These are phyloP conservation scores for Dyspetes luteomarginatus DNA, from an alignment of 2,888 invertebrate genomes.

Conservation along the genomic window DNA sequence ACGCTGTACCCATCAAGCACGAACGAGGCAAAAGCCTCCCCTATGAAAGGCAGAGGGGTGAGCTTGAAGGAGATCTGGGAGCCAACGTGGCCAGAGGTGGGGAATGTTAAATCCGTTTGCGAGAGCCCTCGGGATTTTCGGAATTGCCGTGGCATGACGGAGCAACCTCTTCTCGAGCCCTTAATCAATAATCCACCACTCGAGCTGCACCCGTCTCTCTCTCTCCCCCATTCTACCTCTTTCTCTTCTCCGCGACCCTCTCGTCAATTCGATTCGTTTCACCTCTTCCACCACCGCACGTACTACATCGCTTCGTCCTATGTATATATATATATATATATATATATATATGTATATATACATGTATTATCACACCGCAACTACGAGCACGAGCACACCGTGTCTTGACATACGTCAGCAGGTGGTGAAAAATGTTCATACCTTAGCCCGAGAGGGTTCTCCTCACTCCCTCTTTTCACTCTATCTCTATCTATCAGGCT, in stretches of 20 bases:
- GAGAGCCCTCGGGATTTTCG: constrained; percentile 71
- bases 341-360: not conserved
- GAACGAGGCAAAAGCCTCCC: constrained; percentile 46
- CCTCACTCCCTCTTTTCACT: constrained; percentile 16
- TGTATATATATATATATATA: constrained; percentile 37
- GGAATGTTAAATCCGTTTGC: constrained; percentile 66
- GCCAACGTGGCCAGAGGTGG: constrained; percentile 52
- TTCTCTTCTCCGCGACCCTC: constrained; percentile 46
- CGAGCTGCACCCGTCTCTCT: constrained; percentile 44
- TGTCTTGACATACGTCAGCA: constrained; percentile 64
- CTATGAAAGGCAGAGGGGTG: constrained; percentile 29
- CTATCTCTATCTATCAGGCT: not conserved
- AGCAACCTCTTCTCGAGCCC: constrained; percentile 72
- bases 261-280: constrained; percentile 62
- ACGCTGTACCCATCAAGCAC: constrained; percentile 39
- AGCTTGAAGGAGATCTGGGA: constrained; percentile 23
- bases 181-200: constrained; percentile 76
- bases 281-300: constrained; percentile 63
- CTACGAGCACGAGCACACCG: constrained; percentile 56
- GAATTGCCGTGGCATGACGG: constrained; percentile 80
- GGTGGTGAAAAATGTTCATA: constrained; percentile 68
- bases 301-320: constrained; percentile 46
- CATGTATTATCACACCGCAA: constrained; percentile 42
- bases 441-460: constrained; percentile 48
- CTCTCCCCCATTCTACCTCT: constrained; percentile 6